phyloP scores from a whole-genome alignment of 1,140 invertebrate genomes.

The Lethrus apterus region DNA sequence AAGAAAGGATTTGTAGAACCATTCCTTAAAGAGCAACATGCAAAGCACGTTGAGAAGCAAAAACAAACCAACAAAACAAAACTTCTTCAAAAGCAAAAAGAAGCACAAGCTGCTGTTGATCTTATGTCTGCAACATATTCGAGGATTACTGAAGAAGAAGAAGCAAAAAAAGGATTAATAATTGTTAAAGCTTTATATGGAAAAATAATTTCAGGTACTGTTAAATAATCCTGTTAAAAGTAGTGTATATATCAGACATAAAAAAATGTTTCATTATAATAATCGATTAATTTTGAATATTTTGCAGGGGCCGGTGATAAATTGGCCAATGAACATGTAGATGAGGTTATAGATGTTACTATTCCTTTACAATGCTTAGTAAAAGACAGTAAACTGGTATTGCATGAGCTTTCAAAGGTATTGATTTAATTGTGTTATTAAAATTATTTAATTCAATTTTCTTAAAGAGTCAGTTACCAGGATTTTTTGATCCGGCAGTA shows the following conservation, averaged over 20 bases:
- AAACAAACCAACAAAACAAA: constrained; percentile 66
- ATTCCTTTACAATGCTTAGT: constrained; percentile 90
- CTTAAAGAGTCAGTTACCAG: constrained; percentile 80
- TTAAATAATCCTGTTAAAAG: too few relatives aligned
- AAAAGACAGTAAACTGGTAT: constrained; percentile 78
- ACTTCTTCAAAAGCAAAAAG: constrained; percentile 68
- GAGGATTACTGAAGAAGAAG: constrained; percentile 68
- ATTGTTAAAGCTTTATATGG: constrained; percentile 83
- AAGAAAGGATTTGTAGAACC: constrained; percentile 86
- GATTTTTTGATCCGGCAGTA: constrained; percentile 94
- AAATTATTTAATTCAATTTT: constrained; percentile 17
- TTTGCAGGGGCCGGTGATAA: constrained; percentile 17
- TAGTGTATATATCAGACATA: not conserved
- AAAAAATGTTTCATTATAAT: not conserved
- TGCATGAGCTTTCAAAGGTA: constrained; percentile 84
- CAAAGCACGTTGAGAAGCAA: constrained; percentile 66
- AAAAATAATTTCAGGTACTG: constrained; percentile 39
- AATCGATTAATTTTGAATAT: too few relatives aligned
- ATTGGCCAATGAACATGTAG: constrained; percentile 27
- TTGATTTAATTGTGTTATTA: not conserved
- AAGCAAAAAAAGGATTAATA: constrained; percentile 70
- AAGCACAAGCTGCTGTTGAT: constrained; percentile 77
- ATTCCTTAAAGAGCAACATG: constrained; percentile 67
- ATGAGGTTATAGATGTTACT: constrained; percentile 83
- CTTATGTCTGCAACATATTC: constrained; percentile 81